Evolutionary conservation across 2,888 invertebrate species (phyloP), one percentile per base, ranked within the genome.

Genomic region (Cyclophora albipunctata): DNA sequence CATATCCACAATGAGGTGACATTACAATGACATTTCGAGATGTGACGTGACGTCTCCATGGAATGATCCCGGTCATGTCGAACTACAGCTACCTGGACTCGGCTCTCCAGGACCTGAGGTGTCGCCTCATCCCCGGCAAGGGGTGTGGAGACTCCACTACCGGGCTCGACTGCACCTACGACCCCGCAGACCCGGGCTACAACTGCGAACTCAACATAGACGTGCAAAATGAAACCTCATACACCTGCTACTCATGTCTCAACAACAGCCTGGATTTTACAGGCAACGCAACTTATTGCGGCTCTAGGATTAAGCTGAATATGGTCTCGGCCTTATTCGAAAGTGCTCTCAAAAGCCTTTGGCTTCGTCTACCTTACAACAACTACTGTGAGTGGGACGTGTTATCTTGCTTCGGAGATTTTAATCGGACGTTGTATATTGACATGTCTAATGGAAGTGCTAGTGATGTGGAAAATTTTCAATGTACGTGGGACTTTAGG

Each of bases 201-300:
- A 71, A 59, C 49, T 89, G 89, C 47, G 64, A 77, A 47, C 55
- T 89, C 2, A 81, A 87, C 59, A 73, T 84, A 45, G 87, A 87
- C 50, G 65, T 76, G 5, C 86, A 87, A 63, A 89, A 89, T 82
- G 89, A 87, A 62, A 88, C 89, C 1, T 73, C 84, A 3, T 89
- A 88, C 58, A 75, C 64, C 45, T 89, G 89, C 63, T 58, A 67
- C 58, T 57, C 74, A 49, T 88, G 87, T 62, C 57, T 63, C 54
- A 76, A 80, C 57, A 70, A 69, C 55, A 67, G 66, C 57, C 40
- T 81, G 77, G 75, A 74, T 63, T 55, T 58, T 68, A 60, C 62
- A 57, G 54, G 74, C 75, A 81, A 84, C 79, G 57, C 73, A 66
- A 69, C 82, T 69, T 2, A 71, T 59, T 88, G 89, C 68, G 72